Base-by-base conservation (phyloP, 2,113 vertebrate genomes). In the Haliaeetus leucogaster region DNA sequence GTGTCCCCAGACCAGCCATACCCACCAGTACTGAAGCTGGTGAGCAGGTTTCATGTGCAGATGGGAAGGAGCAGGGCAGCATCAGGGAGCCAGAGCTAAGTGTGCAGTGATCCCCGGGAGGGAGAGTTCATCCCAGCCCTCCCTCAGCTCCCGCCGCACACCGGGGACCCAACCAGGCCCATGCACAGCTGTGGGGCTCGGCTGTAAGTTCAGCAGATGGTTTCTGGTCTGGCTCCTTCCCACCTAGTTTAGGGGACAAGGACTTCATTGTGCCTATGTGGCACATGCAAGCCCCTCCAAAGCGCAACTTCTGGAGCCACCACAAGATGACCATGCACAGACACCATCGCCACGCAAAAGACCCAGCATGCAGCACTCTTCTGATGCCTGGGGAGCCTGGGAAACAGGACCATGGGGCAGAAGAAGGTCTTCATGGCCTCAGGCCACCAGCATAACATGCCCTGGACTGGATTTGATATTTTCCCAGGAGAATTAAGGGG, bases 81-180 rank as follows among this genome's bases (percentile, higher is more conserved):
- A 27, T 2, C 42, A 22, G 36, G 48, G 30, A 72, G 42, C 30
- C 38, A n/a, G 62, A 63, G 52, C 22, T 12, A 29, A 80, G 40
- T 1, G 14, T 30, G 63, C 84, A 38, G 45, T 0, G 5, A 38
- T 7, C 12, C 16, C 21, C 1, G 0, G 27, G 63, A 53, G 18
- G 43, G n/a, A 52, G 23, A 68, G n/a, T 1, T 70, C 48, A 36
- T 27, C 34, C 43, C 76, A 50, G 34, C 23, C 11, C 76, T 72
- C 20, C 38, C 19, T 16, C 42, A 29, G 42, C 71, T 86, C 55
- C 62, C 20, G 3, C 15, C 0, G 0, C 50, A 9, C 52, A 14
- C 21, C 2, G 1, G 43, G 40, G 43, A 55, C 38, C 27, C 1
- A 2, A 32, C 45, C 66, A 23, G 58, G 56, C 15, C 36, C 77